These are phyloP conservation scores for Pristionchus fissidentatus DNA, from an alignment of 2,888 invertebrate species.

Conservation along the genomic window DNA sequence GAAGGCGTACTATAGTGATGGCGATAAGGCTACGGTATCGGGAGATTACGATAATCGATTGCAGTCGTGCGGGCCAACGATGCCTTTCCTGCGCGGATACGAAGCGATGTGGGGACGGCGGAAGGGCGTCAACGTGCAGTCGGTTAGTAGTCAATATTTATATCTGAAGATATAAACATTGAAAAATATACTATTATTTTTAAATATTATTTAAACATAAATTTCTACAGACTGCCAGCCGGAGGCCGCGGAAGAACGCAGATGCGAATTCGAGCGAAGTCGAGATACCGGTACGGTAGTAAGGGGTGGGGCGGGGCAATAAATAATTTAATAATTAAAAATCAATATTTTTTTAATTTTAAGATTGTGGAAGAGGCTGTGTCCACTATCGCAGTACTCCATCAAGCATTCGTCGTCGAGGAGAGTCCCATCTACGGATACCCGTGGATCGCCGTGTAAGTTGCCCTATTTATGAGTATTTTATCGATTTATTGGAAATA, in stretches of 20 bases:
- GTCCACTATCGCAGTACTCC: background rate
- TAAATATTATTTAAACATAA: no score
- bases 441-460: slow-evolving; percentile 13
- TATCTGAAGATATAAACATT: no score
- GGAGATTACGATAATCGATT: background rate
- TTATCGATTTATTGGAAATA: no score
- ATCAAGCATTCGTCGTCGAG: background rate
- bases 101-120: background rate
- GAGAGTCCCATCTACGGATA: slow-evolving; percentile 14
- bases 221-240: no score
- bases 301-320: background rate
- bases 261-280: background rate
- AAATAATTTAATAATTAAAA: no score
- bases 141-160: no score
- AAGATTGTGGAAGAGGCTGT: background rate
- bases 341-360: no score
- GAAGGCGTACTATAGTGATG: no score
- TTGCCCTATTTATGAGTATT: background rate
- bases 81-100: background rate
- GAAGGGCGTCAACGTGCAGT: background rate
- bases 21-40: no score
- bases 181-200: no score
- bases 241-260: background rate
- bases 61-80: background rate
- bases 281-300: slow-evolving; percentile 15